These are phyloP conservation scores for Falco biarmicus DNA, from an alignment of 2,797 vertebrate genomes.

Conservation along the genomic window DNA sequence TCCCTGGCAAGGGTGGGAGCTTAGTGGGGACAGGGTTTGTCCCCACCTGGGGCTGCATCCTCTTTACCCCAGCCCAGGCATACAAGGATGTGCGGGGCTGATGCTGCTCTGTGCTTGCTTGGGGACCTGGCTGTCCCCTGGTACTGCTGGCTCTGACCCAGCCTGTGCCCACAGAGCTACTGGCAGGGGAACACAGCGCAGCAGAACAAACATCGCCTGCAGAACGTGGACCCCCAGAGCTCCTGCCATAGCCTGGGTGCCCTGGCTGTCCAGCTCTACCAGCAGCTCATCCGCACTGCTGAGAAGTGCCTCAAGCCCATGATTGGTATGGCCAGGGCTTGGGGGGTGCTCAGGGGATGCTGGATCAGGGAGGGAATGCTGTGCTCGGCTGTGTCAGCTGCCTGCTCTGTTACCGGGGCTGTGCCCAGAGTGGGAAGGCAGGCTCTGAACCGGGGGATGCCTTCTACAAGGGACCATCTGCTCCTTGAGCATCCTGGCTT, in stretches of 20 bases:
- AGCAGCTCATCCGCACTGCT: slow-evolving; percentile 82
- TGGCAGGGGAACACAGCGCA: background rate
- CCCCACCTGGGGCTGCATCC: background rate
- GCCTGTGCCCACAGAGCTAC: background rate
- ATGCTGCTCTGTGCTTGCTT: fast-evolving
- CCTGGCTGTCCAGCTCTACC: slow-evolving; percentile 84
- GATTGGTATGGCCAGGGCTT: slow-evolving; percentile 59
- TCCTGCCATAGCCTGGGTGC: slow-evolving; percentile 71
- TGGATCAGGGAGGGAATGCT: fast-evolving
- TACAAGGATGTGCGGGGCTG: background rate
- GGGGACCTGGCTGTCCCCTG: background rate
- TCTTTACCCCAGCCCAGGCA: no score
- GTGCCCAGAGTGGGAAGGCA: fast-evolving
- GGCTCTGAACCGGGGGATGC: background rate
- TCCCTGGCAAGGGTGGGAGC: background rate
- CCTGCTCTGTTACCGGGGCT: background rate
- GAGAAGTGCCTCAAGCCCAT: slow-evolving; percentile 79
- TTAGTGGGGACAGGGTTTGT: background rate
- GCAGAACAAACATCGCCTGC: slow-evolving; percentile 61
- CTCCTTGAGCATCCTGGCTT: background rate
- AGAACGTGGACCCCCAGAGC: slow-evolving; percentile 69
- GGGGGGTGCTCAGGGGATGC: fast-evolving
- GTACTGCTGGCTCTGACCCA: background rate
- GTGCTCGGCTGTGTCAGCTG: background rate
- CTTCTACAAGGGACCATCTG: background rate